phyloP scores from a whole-genome alignment of 2,797 vertebrate species.

The Arctocebus calabarensis region DNA sequence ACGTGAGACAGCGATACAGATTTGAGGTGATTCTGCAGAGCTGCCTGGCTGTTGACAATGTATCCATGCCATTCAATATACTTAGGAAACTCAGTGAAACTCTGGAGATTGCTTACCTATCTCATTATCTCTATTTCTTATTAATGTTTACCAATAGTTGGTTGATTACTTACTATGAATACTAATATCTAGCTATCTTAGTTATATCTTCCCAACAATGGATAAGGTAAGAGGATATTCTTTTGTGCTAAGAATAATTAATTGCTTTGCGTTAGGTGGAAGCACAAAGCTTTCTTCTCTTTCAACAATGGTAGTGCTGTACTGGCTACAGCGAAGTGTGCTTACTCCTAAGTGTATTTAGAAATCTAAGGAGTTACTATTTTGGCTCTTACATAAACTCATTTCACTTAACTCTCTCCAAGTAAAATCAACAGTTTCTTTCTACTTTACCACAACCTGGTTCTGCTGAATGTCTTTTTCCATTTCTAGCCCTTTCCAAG shows the following conservation, averaged over 20 bases:
- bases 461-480: not conserved
- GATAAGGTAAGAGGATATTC: not conserved
- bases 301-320: not conserved
- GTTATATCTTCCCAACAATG: not conserved
- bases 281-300: not conserved
- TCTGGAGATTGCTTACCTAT: not conserved
- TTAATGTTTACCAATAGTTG: not conserved
- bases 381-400: conserved; percentile 42
- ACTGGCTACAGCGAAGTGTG: not conserved
- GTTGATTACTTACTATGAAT: not conserved
- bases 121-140: not conserved
- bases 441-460: not conserved
- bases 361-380: conserved; percentile 3
- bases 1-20: rapidly evolving
- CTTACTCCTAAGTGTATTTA: not conserved
- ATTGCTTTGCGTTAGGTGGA: not conserved
- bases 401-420: not conserved
- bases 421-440: not conserved
- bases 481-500: not conserved
- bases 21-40: not conserved
- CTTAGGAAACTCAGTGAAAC: not conserved
- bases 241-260: not conserved
- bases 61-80: not conserved
- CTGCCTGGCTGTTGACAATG: not conserved
- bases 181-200: not conserved